Base-by-base conservation (phyloP, 2,888 invertebrate species). In the Chalcis sispes region DNA sequence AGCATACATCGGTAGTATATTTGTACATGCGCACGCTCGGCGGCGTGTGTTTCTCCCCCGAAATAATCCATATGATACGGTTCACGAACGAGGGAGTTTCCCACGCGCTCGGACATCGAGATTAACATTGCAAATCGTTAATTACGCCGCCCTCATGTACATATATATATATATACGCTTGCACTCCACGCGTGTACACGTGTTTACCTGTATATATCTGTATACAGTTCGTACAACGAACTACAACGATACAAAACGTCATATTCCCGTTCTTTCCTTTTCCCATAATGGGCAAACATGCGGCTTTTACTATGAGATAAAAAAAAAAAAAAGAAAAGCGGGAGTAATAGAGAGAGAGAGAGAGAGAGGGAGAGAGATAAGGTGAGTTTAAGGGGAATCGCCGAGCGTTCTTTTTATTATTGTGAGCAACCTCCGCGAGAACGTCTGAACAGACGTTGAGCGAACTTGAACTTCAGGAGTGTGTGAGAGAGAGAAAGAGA, bases 41-140 rank as follows among this genome's bases (percentile, higher is more conserved):
- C n/a, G n/a, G n/a, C n/a, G n/a, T n/a, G n/a, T n/a, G n/a, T n/a
- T n/a, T n/a, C n/a, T n/a, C n/a, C n/a, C n/a, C n/a, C n/a, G n/a
- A n/a, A n/a, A n/a, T n/a, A n/a, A n/a, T n/a, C n/a, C n/a, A n/a
- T n/a, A n/a, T n/a, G n/a, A n/a, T n/a, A n/a, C n/a, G n/a, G n/a
- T n/a, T n/a, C n/a, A n/a, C n/a, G n/a, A n/a, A n/a, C n/a, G 40
- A 5, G 40, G 4, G 61, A 1, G 1, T 48, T 62, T 62, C 62
- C 46, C 62, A 62, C 48, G 62, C 62, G 62, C n/a, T 25, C n/a
- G 10, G 36, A 59, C 25, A 20, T 18, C 36, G 25, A 40, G 70
- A 82, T 80, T 83, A 81, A 81, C 81, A 82, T 82, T 82, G 83
- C 82, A 77, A 80, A 81, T 83, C 75, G 73, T 83, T 83, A 83